Conservation (phyloP, 2,113 vertebrate genomes). For the Willisornis vidua region DNA sequence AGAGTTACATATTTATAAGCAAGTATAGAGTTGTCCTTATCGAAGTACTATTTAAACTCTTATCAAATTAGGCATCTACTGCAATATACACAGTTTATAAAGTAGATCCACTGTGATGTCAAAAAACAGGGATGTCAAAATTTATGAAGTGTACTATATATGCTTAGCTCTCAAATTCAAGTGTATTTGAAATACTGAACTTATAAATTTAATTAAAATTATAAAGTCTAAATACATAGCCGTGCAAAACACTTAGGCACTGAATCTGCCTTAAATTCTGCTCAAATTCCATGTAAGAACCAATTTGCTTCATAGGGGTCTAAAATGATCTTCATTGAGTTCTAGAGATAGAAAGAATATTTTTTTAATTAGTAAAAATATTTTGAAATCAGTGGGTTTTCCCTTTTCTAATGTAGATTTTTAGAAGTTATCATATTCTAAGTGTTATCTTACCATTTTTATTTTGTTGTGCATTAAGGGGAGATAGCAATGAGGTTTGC, state of each 20-base stretch:
- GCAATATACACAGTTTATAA: background rate
- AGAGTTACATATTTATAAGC: background rate
- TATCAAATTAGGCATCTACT: background rate
- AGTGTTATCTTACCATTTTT: background rate
- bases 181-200: background rate
- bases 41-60: background rate
- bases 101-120: background rate
- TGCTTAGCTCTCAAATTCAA: background rate
- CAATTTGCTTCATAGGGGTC: background rate
- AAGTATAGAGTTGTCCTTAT: background rate
- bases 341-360: background rate
- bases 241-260: background rate
- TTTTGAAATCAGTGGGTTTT: background rate
- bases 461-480: background rate
- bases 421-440: background rate
- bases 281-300: background rate
- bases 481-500: background rate
- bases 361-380: background rate
- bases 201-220: background rate
- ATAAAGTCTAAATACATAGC: background rate
- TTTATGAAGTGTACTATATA: background rate
- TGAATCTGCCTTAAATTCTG: background rate
- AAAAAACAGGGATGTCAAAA: background rate
- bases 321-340: background rate
- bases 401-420: background rate